Percentiles rank a stretch among this genome's conserved stretches.
phyloP scores from a whole-genome alignment of 2,113 vertebrate species.

The Pterocles orientalis region DNA sequence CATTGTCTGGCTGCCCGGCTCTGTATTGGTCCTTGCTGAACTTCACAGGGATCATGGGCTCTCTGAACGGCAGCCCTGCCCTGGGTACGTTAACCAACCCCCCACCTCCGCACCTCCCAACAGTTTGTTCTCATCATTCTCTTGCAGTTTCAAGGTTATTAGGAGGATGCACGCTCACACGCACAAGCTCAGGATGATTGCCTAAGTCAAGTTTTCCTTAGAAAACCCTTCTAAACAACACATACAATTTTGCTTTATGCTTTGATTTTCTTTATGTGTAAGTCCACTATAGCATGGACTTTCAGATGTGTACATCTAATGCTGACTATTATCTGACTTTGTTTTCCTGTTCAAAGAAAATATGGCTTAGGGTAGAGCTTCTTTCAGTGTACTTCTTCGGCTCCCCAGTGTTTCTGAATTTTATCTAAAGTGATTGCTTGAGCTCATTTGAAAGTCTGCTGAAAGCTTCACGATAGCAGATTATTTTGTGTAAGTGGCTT shows the following conservation, averaged over 20 bases:
- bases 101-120: background rate
- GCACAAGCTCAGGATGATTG: background rate
- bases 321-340: background rate
- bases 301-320: background rate
- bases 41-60: background rate
- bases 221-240: background rate
- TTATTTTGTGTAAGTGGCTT: conserved; percentile 40
- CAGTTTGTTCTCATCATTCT: background rate
- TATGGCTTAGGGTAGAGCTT: background rate
- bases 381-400: background rate
- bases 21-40: background rate
- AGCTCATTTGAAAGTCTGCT: background rate
- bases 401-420: background rate
- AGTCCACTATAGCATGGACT: background rate
- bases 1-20: rapidly evolving
- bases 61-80: background rate
- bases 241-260: background rate
- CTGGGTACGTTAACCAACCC: background rate
- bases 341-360: background rate
- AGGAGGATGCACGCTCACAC: background rate
- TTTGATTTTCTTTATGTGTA: background rate
- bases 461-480: conserved; percentile 31
- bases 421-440: background rate
- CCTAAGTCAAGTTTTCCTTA: background rate
- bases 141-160: background rate